A percentile compares a stretch with the other conserved stretches of the same genome.
Conservation (phyloP, 2,113 vertebrate species). For the Hydrolagus affinis region DNA sequence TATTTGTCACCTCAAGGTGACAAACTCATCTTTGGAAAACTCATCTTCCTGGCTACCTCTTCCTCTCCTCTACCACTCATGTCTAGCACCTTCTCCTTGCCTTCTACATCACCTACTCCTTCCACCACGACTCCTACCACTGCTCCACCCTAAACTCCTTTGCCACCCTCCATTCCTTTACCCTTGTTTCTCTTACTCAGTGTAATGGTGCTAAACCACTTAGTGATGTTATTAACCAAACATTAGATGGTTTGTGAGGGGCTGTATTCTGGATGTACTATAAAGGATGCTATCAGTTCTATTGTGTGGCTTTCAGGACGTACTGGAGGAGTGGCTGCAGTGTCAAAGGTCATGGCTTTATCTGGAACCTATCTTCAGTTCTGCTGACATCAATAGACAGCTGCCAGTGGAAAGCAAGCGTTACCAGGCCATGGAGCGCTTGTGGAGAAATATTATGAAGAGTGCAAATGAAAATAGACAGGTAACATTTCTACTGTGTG, state of each 20-base stretch:
- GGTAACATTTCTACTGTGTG: constrained; percentile 43
- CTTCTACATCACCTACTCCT: too few relatives aligned
- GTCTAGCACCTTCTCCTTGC: too few relatives aligned
- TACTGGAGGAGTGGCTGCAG: constrained; percentile 80
- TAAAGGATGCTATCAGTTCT: not conserved
- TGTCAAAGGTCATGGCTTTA: constrained; percentile 84
- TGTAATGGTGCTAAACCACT: not conserved
- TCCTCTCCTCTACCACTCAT: too few relatives aligned
- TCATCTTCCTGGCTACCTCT: too few relatives aligned
- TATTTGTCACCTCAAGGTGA: too few relatives aligned
- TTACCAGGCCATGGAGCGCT: constrained; percentile 69
- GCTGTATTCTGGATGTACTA: not conserved
- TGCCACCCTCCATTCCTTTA: too few relatives aligned
- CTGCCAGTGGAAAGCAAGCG: constrained; percentile 70
- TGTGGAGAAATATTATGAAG: constrained; percentile 76
- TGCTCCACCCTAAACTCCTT: too few relatives aligned
- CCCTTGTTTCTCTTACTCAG: too few relatives aligned
- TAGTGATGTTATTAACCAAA: not conserved
- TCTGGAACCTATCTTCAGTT: constrained; percentile 85
- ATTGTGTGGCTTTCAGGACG: constrained; percentile 57
- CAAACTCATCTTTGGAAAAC: too few relatives aligned
- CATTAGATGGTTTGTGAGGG: not conserved
- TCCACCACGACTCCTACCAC: too few relatives aligned
- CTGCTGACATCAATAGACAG: constrained; percentile 79
- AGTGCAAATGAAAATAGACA: constrained; percentile 61